Conservation (phyloP, 2,888 invertebrate genomes). For the Deilephila elpenor region DNA sequence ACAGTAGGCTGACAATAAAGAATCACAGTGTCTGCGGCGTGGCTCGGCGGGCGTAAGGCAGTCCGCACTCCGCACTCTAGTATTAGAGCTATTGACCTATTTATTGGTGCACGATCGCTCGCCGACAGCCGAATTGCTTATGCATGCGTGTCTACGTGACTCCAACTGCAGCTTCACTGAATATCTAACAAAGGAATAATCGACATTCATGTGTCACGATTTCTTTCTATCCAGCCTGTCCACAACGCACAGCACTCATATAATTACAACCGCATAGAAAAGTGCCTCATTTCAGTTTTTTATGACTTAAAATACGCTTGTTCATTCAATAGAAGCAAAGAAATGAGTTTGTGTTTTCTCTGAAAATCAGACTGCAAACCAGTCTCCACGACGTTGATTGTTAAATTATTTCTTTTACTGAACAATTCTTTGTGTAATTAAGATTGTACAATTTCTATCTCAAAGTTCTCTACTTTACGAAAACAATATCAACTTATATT, state of each 20-base stretch:
- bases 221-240: constrained; percentile 21
- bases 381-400: too few relatives aligned
- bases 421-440: too few relatives aligned
- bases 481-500: neutral
- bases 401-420: too few relatives aligned
- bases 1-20: neutral
- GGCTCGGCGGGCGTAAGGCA: neutral
- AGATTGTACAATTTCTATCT: too few relatives aligned
- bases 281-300: neutral
- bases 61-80: constrained; percentile 35
- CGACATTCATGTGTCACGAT: constrained; percentile 34
- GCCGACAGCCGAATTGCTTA: constrained; percentile 72
- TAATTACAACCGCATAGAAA: constrained; percentile 3
- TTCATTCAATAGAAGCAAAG: neutral
- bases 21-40: constrained; percentile 5
- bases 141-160: constrained; percentile 77
- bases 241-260: neutral
- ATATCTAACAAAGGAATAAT: constrained; percentile 63
- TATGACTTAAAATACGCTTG: neutral
- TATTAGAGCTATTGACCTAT: constrained; percentile 74
- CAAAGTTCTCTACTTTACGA: too few relatives aligned
- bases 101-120: constrained; percentile 70
- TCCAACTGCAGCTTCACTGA: constrained; percentile 67
- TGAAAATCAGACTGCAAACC: too few relatives aligned
- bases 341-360: too few relatives aligned